Conservation (phyloP, 1,140 invertebrate species). For the Ooceraea biroi region DNA sequence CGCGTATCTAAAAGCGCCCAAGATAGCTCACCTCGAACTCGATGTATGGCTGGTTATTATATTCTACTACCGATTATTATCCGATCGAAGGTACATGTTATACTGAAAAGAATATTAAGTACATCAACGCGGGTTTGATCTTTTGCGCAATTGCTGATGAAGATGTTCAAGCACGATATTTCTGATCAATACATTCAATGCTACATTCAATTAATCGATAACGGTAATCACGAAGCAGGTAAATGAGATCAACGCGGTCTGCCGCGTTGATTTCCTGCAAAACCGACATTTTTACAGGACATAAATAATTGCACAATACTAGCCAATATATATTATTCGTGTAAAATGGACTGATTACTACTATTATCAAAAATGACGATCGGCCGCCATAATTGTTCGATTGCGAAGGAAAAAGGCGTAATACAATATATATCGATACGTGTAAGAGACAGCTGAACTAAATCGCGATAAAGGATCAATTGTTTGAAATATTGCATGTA, state of each 20-base stretch:
- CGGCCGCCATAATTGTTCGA: background rate
- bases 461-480: constrained; percentile 11
- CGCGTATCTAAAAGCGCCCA: constrained; percentile 15
- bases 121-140: background rate
- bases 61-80: background rate
- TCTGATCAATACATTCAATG: background rate
- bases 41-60: constrained; percentile 21
- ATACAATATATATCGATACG: constrained; percentile 18
- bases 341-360: constrained; percentile 67
- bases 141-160: constrained; percentile 10
- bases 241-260: background rate
- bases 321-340: constrained; percentile 62
- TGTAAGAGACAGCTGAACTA: constrained; percentile 19
- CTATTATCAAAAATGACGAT: constrained; percentile 36
- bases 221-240: background rate
- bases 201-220: constrained; percentile 20
- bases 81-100: constrained; percentile 4
- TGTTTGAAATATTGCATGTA: constrained; percentile 35
- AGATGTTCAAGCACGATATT: constrained; percentile 10
- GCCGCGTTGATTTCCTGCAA: constrained; percentile 1
- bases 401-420: constrained; percentile 12
- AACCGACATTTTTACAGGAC: constrained; percentile 46
- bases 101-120: background rate
- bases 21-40: constrained; percentile 14
- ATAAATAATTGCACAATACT: constrained; percentile 69